These are phyloP conservation scores for Drosophila sturtevanti DNA, from an alignment of 1,140 invertebrate species.

Conservation along the genomic window DNA sequence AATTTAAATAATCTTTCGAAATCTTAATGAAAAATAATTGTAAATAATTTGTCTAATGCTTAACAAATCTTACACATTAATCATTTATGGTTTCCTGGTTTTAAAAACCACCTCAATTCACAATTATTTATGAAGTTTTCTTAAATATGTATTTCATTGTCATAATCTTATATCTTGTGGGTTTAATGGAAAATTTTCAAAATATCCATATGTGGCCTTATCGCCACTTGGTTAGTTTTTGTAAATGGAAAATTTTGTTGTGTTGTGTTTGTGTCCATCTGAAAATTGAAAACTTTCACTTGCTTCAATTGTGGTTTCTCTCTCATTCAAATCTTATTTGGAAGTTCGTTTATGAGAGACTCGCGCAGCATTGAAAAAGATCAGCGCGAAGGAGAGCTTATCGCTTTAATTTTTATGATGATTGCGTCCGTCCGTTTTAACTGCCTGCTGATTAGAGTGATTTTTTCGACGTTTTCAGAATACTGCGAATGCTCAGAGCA, in stretches of 20 bases:
- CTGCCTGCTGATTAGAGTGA: slow-evolving; percentile 59
- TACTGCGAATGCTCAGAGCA: slow-evolving; percentile 59
- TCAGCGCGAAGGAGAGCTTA: slow-evolving; percentile 9
- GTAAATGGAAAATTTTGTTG: slow-evolving; percentile 64
- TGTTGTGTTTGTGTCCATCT: background rate
- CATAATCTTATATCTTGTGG: background rate
- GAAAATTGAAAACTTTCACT: slow-evolving; percentile 30
- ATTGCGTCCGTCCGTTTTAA: slow-evolving; percentile 1
- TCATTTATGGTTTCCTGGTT: no score
- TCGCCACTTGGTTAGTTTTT: slow-evolving; percentile 31
- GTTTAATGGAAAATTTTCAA: slow-evolving; percentile 60
- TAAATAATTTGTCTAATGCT: no score
- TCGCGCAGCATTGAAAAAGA: slow-evolving; percentile 4
- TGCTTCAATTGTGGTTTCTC: background rate
- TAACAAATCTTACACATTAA: no score
- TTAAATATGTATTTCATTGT: background rate
- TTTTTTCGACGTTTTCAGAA: slow-evolving; percentile 49
- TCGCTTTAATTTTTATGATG: slow-evolving; percentile 21
- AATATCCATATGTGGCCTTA: slow-evolving; percentile 27
- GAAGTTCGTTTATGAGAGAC: background rate
- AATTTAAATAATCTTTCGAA: no score
- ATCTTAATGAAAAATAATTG: no score
- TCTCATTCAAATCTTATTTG: slow-evolving; percentile 4
- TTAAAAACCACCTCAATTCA: no score
- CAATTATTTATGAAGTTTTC: no score